Evolutionary conservation across 2,797 vertebrate genomes (phyloP).

Genomic region (Myotis findleyi): DNA sequence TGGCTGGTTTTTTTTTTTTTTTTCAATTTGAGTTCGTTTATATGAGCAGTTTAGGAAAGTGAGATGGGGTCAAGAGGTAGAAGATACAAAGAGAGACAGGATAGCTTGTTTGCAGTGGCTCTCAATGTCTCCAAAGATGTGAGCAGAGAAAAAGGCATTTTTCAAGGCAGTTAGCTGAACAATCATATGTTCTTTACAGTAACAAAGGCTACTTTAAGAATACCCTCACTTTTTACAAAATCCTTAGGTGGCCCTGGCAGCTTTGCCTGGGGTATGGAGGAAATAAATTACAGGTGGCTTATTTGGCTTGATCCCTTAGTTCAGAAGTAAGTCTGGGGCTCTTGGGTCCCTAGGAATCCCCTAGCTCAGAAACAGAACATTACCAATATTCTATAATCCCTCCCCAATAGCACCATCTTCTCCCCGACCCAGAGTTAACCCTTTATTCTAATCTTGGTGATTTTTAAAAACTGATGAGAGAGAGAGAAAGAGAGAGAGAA

Average conservation of each 20-base stretch:
- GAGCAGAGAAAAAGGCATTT: neutral
- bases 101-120: neutral
- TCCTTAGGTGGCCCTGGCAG: neutral
- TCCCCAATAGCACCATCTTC: neutral
- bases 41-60: neutral
- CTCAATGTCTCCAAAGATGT: neutral
- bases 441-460: constrained; percentile 46
- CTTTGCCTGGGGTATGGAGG: neutral
- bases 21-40: constrained; percentile 23
- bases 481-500: too few relatives aligned
- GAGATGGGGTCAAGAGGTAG: neutral
- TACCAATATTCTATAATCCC: neutral
- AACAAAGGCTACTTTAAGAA: constrained; percentile 42
- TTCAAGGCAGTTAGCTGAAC: constrained; percentile 20
- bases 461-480: constrained; percentile 15
- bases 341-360: neutral
- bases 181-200: neutral
- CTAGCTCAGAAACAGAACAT: neutral
- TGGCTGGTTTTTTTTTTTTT: neutral
- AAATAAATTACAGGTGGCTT: neutral
- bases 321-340: neutral
- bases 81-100: neutral
- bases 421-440: neutral
- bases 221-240: constrained; percentile 23
- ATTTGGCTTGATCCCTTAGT: neutral